Evolutionary conservation across 2,113 vertebrate genomes (phyloP).

Genomic region (Egretta garzetta): DNA sequence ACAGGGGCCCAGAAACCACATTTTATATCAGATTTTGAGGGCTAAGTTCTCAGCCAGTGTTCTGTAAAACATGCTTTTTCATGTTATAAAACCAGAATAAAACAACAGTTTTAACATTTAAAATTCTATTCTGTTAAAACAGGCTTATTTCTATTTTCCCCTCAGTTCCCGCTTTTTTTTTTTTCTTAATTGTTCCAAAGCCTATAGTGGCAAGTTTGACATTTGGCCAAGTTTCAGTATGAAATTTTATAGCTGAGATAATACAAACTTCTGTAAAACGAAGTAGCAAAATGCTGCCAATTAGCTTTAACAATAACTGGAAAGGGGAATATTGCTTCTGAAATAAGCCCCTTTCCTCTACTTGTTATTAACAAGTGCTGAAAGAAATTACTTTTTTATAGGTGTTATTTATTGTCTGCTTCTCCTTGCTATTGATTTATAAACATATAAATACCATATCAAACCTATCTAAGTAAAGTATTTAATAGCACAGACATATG

Average conservation of each 20-base stretch:
- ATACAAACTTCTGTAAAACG: conserved; percentile 24
- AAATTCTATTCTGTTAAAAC: not conserved
- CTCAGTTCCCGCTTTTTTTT: not conserved
- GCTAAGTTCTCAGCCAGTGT: not conserved
- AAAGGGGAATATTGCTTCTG: not conserved
- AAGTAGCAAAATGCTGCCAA: conserved; percentile 13
- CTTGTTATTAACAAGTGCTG: not conserved
- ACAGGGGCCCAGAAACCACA: not conserved
- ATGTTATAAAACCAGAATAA: not conserved
- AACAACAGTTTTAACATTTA: not conserved
- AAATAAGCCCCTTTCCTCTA: not conserved
- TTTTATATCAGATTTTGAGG: conserved; percentile 19
- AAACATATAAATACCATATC: not conserved
- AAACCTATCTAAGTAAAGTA: not conserved
- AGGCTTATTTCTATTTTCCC: not conserved
- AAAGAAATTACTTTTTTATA: not conserved
- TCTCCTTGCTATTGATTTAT: not conserved
- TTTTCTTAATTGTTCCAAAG: not conserved
- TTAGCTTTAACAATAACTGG: conserved; percentile 9
- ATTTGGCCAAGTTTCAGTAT: not conserved
- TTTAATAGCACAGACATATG: not conserved
- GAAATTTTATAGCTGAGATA: conserved; percentile 37
- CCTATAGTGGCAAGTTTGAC: not conserved
- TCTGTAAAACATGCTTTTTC: conserved; percentile 16
- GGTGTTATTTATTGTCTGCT: not conserved